These are phyloP conservation scores for Campaea margaritaria DNA, from an alignment of 2,888 invertebrate genomes.

Conservation along the genomic window DNA sequence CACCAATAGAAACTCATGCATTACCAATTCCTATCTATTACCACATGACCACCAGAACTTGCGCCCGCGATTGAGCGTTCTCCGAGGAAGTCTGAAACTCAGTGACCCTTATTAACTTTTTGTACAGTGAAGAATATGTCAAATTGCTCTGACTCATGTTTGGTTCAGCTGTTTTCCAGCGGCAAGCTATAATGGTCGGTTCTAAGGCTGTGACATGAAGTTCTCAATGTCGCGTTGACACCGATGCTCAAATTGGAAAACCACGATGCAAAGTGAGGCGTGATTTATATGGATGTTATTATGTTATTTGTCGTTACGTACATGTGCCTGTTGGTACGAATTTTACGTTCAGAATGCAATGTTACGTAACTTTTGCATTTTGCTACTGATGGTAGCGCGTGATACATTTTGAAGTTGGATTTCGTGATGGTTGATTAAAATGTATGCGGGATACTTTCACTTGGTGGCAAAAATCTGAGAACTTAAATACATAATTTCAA, in stretches of 20 bases:
- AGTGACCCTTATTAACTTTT: conserved; percentile 8
- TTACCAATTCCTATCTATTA: conserved; percentile 26
- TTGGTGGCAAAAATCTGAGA: neutral
- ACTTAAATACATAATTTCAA: too few relatives aligned
- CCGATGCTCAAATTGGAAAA: conserved; percentile 45
- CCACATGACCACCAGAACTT: conserved; percentile 8
- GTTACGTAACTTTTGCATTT: conserved; percentile 21
- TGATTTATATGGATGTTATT: conserved; percentile 10
- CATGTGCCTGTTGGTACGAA: conserved; percentile 14
- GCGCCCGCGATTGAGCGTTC: neutral
- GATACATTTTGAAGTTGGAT: conserved; percentile 22
- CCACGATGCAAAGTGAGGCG: conserved; percentile 38
- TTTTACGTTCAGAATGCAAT: conserved; percentile 19
- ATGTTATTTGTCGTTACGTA: conserved; percentile 19
- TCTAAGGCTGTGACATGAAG: conserved; percentile 31
- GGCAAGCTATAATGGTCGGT: conserved; percentile 5
- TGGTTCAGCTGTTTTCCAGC: conserved; percentile 8
- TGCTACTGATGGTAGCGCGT: conserved; percentile 13
- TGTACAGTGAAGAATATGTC: neutral
- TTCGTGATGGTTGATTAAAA: conserved; percentile 26
- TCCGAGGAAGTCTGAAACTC: neutral
- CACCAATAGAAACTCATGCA: conserved; percentile 31
- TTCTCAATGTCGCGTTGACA: conserved; percentile 48
- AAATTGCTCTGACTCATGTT: conserved; percentile 1
- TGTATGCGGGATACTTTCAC: conserved; percentile 14